A percentile compares a stretch with the other conserved stretches of the same genome.
phyloP scores from a whole-genome alignment of 2,797 vertebrate genomes.

The Ataeniobius toweri region DNA sequence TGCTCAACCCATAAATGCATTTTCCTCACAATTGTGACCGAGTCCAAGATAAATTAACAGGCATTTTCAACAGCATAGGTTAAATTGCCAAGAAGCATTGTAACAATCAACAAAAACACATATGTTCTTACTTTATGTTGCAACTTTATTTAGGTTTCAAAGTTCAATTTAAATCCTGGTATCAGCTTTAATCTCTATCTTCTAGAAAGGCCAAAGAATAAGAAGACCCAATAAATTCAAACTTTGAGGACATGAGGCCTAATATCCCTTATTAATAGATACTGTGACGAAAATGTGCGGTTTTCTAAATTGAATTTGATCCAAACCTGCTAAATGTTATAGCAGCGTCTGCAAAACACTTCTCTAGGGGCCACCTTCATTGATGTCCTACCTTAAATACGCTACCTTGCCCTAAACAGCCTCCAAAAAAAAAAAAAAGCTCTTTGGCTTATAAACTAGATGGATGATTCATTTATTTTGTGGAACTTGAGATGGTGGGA shows the following conservation, averaged over 20 bases:
- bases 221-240: not conserved
- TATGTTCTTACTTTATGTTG: not conserved
- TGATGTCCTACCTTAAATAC: not conserved
- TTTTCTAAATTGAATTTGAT: not conserved
- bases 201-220: not conserved
- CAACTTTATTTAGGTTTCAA: not conserved
- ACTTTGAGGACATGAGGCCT: not conserved
- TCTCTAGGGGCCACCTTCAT: no score
- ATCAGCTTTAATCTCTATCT: not conserved
- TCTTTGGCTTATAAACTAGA: not conserved
- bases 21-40: not conserved
- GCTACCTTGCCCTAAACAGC: not conserved
- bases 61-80: not conserved
- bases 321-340: not conserved
- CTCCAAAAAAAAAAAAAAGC: not conserved
- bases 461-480: not conserved
- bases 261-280: not conserved
- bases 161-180: not conserved
- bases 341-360: not conserved
- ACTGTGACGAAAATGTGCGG: not conserved
- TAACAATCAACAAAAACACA: not conserved
- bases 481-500: not conserved
- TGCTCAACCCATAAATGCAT: not conserved
- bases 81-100: not conserved
- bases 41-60: not conserved